Evolutionary conservation across 2,113 vertebrate genomes (phyloP).

Genomic region (Gobio gobio): DNA sequence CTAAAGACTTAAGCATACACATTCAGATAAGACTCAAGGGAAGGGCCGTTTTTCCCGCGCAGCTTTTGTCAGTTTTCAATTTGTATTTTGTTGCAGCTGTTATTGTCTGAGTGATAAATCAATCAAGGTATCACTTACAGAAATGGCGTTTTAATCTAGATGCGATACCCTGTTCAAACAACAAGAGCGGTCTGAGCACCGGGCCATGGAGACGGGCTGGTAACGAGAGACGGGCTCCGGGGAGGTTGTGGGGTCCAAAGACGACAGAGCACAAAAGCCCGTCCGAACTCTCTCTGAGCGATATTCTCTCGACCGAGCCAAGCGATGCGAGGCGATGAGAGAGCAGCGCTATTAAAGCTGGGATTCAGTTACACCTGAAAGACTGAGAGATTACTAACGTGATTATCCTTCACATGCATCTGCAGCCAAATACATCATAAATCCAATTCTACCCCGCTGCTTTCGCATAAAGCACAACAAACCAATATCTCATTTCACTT

Average conservation of each 20-base stretch:
- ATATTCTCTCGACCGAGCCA: conserved; percentile 45
- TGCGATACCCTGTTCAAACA: conserved; percentile 59
- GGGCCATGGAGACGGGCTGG: conserved; percentile 53
- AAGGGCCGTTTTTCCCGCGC: conserved; percentile 34
- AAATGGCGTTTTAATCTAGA: conserved; percentile 69
- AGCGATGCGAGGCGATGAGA: conserved; percentile 40
- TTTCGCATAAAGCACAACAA: conserved; percentile 73
- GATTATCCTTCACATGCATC: conserved; percentile 74
- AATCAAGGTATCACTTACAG: conserved; percentile 64
- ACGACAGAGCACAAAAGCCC: conserved; percentile 41
- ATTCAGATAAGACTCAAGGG: not conserved
- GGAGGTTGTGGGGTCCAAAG: conserved; percentile 42
- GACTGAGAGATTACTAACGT: conserved; percentile 77
- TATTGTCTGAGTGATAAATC: conserved; percentile 62
- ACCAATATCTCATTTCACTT: conserved; percentile 68
- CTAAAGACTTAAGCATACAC: not conserved
- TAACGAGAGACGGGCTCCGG: conserved; percentile 51
- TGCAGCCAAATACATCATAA: conserved; percentile 76
- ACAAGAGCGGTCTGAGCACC: conserved; percentile 58
- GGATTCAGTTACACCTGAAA: conserved; percentile 73
- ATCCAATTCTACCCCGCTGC: conserved; percentile 74
- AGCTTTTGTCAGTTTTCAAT: conserved; percentile 40
- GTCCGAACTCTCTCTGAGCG: conserved; percentile 29
- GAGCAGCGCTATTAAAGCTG: conserved; percentile 33
- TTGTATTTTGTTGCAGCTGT: conserved; percentile 40